Conservation (phyloP, 2,797 vertebrate species). For the Scolopax bukidnonensis region DNA sequence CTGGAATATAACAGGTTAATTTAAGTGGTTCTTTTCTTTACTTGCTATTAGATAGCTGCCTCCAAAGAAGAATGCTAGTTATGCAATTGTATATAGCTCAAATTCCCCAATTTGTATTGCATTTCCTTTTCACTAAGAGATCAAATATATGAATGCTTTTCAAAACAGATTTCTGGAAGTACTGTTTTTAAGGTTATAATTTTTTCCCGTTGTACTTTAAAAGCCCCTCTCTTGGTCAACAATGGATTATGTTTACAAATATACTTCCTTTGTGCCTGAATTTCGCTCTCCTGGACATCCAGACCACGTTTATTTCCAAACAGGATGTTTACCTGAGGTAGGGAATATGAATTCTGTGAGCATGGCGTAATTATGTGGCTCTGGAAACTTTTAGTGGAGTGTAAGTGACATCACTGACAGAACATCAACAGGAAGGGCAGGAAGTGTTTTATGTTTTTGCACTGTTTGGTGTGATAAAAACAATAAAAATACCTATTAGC, state of each 20-base stretch:
- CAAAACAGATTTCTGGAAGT: slow-evolving; percentile 60
- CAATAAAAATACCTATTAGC: slow-evolving; percentile 65
- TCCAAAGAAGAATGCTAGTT: slow-evolving; percentile 61
- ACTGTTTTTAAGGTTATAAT: slow-evolving; percentile 47
- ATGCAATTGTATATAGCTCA: slow-evolving; percentile 50
- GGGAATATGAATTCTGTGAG: slow-evolving; percentile 73
- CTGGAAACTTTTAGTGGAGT: slow-evolving; percentile 74
- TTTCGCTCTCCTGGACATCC: slow-evolving; percentile 63
- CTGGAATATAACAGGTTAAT: slow-evolving; percentile 25
- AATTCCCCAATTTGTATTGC: slow-evolving; percentile 63
- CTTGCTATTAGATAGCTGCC: slow-evolving; percentile 17
- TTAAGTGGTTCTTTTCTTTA: background rate
- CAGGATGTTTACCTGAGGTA: slow-evolving; percentile 76
- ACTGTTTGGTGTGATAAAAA: slow-evolving; percentile 71
- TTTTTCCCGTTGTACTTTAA: slow-evolving; percentile 53
- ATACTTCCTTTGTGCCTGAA: slow-evolving; percentile 65
- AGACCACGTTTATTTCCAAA: slow-evolving; percentile 69
- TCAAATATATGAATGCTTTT: slow-evolving; percentile 47
- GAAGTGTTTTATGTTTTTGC: slow-evolving; percentile 75
- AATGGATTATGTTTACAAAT: slow-evolving; percentile 68
- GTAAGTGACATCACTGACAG: slow-evolving; percentile 73
- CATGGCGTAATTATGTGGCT: slow-evolving; percentile 65
- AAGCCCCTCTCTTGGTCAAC: slow-evolving; percentile 53
- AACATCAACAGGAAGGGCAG: slow-evolving; percentile 77
- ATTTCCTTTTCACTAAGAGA: slow-evolving; percentile 64